phyloP scores from a whole-genome alignment of 2,888 invertebrate species.

The Hecatera dysodea region DNA sequence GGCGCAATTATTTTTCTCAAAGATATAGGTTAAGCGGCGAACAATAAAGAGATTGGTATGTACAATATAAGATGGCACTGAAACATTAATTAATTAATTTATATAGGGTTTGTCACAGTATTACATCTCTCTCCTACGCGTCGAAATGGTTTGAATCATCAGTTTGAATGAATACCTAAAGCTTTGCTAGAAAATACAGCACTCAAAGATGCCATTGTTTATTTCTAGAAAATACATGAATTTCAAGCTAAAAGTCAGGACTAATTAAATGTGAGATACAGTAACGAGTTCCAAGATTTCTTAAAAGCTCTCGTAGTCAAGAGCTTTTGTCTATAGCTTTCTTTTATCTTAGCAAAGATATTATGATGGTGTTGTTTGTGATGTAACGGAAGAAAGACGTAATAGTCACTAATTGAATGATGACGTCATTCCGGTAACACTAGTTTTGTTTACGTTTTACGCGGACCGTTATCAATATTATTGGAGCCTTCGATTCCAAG shows the following conservation, averaged over 20 bases:
- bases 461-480: conserved; percentile 36
- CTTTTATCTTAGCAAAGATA: conserved; percentile 19
- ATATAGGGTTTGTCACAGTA: not conserved
- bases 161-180: not conserved
- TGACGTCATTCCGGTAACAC: conserved; percentile 27
- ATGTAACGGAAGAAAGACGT: conserved; percentile 24
- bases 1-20: conserved; percentile 73
- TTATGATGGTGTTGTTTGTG: conserved; percentile 15
- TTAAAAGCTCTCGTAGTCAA: not conserved
- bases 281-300: conserved; percentile 18
- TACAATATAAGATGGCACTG: conserved; percentile 53
- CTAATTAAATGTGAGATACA: conserved; percentile 33
- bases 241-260: not conserved
- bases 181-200: not conserved
- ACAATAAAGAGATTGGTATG: conserved; percentile 72
- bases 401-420: conserved; percentile 7
- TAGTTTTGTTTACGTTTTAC: conserved; percentile 42
- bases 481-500: conserved; percentile 16
- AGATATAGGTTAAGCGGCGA: conserved; percentile 78
- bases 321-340: not conserved
- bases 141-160: not conserved
- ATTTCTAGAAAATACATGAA: conserved; percentile 28
- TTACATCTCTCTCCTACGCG: not conserved
- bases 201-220: not conserved
- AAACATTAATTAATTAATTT: conserved; percentile 16